These are phyloP conservation scores for Oscheius sp. DNA, from an alignment of 2,888 invertebrate species.

Conservation along the genomic window DNA sequence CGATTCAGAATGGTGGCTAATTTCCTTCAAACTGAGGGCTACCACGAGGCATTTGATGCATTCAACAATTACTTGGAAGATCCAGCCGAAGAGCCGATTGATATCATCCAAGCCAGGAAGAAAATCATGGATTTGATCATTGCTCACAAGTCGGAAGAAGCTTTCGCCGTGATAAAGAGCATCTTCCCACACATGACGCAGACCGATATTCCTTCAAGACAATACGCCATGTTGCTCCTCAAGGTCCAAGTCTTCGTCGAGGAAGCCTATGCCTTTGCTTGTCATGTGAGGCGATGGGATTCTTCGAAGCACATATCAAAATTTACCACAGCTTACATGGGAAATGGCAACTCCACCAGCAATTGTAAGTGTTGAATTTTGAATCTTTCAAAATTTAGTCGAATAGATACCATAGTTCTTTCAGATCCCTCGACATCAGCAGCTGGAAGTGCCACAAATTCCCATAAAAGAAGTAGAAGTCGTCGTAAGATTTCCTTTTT, in stretches of 20 bases:
- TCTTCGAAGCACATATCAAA: too few species aligned
- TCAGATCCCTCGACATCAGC: constrained; percentile 11
- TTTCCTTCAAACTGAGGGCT: constrained; percentile 17
- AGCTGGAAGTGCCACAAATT: not conserved
- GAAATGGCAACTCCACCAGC: too few species aligned
- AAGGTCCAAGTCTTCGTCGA: constrained; percentile 16
- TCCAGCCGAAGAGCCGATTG: constrained; percentile 8
- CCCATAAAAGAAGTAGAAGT: constrained; percentile 1
- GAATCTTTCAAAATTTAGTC: too few species aligned
- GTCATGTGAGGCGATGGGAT: too few species aligned
- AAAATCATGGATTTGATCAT: constrained; percentile 14
- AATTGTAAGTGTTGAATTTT: too few species aligned
- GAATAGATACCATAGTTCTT: too few species aligned
- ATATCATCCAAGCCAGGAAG: constrained; percentile 2
- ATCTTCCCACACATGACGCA: not conserved
- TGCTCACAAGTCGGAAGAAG: not conserved
- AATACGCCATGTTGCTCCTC: not conserved
- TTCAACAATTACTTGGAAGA: not conserved
- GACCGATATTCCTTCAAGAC: not conserved
- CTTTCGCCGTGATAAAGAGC: not conserved
- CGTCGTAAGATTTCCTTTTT: not conserved
- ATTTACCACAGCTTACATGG: too few species aligned
- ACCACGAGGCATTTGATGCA: not conserved
- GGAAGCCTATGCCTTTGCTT: not conserved
- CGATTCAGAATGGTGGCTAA: not conserved